Evolutionary conservation across 2,797 vertebrate genomes (phyloP).

Genomic region (Darevskia nairensis): DNA sequence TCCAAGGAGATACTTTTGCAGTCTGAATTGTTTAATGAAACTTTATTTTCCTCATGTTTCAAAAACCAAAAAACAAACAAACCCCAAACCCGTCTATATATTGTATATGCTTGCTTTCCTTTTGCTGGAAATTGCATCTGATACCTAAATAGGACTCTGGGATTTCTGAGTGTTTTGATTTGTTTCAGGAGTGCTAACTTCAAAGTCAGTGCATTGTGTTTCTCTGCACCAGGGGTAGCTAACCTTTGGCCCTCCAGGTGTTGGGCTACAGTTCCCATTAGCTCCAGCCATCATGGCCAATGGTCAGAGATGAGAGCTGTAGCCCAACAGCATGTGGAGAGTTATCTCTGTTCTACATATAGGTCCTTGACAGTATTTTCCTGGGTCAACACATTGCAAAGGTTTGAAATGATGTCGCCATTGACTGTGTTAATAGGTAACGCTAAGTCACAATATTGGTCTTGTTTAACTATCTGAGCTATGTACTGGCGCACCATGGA

Average conservation of each 20-base stretch:
- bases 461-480: no score
- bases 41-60: slow-evolving; percentile 26
- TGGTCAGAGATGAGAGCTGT: no score
- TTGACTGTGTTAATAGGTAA: no score
- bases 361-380: background rate
- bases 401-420: background rate
- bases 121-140: slow-evolving; percentile 21
- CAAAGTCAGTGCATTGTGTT: background rate
- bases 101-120: slow-evolving; percentile 24
- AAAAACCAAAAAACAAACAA: background rate
- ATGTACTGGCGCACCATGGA: no score
- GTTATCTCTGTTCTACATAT: background rate
- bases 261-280: background rate
- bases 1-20: background rate
- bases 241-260: background rate
- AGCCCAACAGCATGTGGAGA: no score
- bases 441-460: no score
- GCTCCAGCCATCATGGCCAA: no score
- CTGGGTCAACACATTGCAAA: background rate
- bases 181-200: background rate
- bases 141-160: slow-evolving; percentile 19
- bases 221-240: background rate
- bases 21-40: slow-evolving; percentile 17
- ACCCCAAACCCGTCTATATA: background rate
- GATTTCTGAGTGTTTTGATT: background rate